phyloP scores from a whole-genome alignment of 2,113 vertebrate species.

The Tragelaphus buxtoni region DNA sequence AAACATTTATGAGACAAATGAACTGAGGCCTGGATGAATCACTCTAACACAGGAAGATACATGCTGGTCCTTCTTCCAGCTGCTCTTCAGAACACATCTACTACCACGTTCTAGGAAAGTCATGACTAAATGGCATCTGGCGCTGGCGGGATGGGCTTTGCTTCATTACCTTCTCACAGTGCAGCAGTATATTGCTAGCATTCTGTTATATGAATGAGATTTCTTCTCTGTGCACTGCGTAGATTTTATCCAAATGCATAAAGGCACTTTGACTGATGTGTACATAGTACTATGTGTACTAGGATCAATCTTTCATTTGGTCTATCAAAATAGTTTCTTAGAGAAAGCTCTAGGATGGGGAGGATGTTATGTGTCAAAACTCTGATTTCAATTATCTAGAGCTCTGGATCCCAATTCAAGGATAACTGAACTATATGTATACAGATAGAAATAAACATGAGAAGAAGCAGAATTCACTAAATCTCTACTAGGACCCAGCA shows the following conservation, averaged over 20 bases:
- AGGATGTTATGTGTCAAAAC: neutral
- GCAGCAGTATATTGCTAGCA: neutral
- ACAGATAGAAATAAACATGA: neutral
- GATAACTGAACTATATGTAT: neutral
- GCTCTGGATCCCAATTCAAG: neutral
- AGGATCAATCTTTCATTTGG: neutral
- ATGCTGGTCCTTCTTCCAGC: neutral
- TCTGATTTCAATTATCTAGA: neutral
- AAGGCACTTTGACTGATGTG: neutral
- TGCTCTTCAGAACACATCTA: neutral
- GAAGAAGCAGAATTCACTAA: neutral
- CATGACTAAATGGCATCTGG: neutral
- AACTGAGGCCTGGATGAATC: neutral
- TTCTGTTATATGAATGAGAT: neutral
- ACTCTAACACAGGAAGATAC: neutral
- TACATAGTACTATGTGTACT: neutral
- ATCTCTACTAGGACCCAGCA: neutral
- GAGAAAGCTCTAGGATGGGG: neutral
- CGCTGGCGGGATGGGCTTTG: neutral
- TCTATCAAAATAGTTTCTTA: neutral
- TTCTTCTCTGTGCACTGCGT: neutral
- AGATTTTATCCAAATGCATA: neutral
- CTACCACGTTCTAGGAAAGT: neutral
- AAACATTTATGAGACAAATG: neutral
- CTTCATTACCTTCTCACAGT: neutral